Evolutionary conservation across 1,140 invertebrate species (phyloP).

Genomic region (Drosophila tropicalis): DNA sequence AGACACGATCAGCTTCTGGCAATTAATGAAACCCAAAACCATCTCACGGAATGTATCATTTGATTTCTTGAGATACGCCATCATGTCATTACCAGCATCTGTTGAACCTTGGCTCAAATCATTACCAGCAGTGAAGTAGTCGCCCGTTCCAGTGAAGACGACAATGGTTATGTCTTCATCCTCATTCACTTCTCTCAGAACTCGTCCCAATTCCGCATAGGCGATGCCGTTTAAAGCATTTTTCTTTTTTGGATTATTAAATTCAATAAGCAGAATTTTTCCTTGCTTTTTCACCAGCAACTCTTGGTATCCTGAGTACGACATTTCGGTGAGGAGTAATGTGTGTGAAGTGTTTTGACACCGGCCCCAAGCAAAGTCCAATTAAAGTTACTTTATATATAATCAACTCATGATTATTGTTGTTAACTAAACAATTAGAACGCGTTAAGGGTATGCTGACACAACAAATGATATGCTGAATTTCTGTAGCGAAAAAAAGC

Average conservation of each 20-base stretch:
- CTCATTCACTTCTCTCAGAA: slow-evolving; percentile 49
- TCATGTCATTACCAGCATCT: slow-evolving; percentile 31
- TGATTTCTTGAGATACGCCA: slow-evolving; percentile 26
- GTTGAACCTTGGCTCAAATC: slow-evolving; percentile 39
- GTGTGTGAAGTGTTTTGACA: not conserved
- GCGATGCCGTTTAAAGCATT: slow-evolving; percentile 88
- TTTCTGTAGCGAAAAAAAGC: not conserved
- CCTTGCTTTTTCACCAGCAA: slow-evolving; percentile 61
- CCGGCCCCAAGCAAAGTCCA: slow-evolving; percentile 35
- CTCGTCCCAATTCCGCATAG: slow-evolving; percentile 60
- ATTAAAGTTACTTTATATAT: slow-evolving; percentile 2
- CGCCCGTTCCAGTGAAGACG: slow-evolving; percentile 66
- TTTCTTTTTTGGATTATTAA: slow-evolving; percentile 90
- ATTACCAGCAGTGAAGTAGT: slow-evolving; percentile 71
- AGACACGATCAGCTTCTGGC: slow-evolving; percentile 94
- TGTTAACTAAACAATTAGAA: slow-evolving; percentile 38
- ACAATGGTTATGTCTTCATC: slow-evolving; percentile 60
- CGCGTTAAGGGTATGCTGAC: not conserved
- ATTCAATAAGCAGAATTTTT: slow-evolving; percentile 85
- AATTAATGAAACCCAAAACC: slow-evolving; percentile 93
- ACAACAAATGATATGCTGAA: not conserved
- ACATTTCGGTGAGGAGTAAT: slow-evolving; percentile 25
- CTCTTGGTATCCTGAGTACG: slow-evolving; percentile 52
- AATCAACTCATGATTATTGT: slow-evolving; percentile 36
- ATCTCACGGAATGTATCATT: slow-evolving; percentile 83